Evolutionary conservation across 2,888 invertebrate species (phyloP).

Genomic region (Strigamia maritima): DNA sequence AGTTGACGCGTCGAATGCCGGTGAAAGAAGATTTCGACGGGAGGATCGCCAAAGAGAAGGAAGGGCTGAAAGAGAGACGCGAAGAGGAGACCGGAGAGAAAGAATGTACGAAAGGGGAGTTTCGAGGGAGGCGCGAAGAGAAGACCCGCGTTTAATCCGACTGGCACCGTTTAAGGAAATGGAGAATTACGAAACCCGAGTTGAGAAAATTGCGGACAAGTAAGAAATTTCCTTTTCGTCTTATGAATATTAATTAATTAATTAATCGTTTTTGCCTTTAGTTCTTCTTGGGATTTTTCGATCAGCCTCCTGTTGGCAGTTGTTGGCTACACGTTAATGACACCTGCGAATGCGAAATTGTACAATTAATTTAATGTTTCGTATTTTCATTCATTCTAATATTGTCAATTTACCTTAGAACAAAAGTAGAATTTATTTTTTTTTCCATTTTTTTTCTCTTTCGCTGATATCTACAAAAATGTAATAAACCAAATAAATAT

Average conservation of each 20-base stretch:
- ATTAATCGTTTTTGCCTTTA: neutral
- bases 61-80: neutral
- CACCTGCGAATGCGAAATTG: neutral
- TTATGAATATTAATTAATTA: no score
- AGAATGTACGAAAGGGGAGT: neutral
- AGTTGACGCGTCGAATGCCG: neutral
- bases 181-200: neutral
- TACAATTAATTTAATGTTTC: no score
- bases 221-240: no score
- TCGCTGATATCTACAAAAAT: no score
- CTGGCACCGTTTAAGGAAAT: neutral
- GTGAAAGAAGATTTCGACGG: neutral
- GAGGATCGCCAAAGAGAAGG: neutral
- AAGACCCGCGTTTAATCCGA: neutral
- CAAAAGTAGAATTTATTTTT: no score
- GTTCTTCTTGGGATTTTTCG: neutral
- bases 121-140: neutral
- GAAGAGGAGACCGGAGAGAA: neutral
- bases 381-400: no score
- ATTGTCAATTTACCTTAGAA: no score
- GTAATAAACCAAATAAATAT: no score
- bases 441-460: no score
- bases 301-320: neutral
- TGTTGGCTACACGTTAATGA: neutral
- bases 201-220: neutral